phyloP scores from a whole-genome alignment of 2,888 invertebrate species.

The Euplagia quadripunctaria region DNA sequence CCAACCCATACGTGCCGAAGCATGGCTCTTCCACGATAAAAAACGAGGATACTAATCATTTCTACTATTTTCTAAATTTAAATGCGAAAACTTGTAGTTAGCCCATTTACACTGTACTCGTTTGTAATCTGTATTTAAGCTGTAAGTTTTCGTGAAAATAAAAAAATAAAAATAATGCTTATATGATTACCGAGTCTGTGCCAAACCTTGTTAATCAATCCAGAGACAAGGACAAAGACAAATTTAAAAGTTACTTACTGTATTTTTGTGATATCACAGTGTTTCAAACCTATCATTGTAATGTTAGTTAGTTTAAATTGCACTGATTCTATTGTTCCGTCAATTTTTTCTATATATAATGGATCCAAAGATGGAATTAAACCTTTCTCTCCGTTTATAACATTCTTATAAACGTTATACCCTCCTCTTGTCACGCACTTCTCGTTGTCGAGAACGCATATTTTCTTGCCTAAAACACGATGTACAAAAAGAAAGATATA shows the following conservation, averaged over 20 bases:
- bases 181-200: no score
- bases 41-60: no score
- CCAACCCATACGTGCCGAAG: no score
- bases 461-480: constrained; percentile 1
- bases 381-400: neutral
- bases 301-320: neutral
- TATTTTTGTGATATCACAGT: neutral
- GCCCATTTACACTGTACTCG: no score
- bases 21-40: no score
- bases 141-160: no score
- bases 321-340: neutral
- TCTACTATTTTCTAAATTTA: no score
- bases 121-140: no score
- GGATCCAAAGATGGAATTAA: neutral
- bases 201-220: no score
- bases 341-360: neutral
- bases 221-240: no score
- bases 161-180: no score
- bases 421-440: neutral
- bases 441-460: neutral
- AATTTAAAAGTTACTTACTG: neutral
- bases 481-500: neutral
- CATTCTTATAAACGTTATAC: neutral
- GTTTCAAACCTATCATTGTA: neutral
- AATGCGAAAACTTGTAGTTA: no score